Evolutionary conservation across 1,140 invertebrate genomes (phyloP).

Genomic region (Riptortus pedestris): DNA sequence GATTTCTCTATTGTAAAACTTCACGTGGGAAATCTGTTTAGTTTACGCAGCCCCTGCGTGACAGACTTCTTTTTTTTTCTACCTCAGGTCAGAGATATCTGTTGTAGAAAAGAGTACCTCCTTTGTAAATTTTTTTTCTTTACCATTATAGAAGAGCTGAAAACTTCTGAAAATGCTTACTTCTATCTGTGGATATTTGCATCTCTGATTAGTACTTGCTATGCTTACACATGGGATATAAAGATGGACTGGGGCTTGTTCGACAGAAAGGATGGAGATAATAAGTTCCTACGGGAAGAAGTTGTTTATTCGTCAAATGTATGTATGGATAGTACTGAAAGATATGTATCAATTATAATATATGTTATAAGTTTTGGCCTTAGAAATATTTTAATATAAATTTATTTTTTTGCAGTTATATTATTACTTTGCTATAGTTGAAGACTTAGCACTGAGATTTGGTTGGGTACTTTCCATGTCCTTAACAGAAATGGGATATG

Average conservation of each 20-base stretch:
- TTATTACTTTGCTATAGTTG: slow-evolving; percentile 95
- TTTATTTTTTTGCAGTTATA: slow-evolving; percentile 54
- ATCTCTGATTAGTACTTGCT: slow-evolving; percentile 62
- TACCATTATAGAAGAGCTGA: slow-evolving; percentile 40
- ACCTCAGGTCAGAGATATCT: no score
- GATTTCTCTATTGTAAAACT: no score
- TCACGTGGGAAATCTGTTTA: no score
- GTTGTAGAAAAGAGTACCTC: no score
- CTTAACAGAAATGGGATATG: slow-evolving; percentile 68
- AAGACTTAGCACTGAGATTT: slow-evolving; percentile 89
- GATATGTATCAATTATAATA: slow-evolving; percentile 28
- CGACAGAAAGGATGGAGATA: slow-evolving; percentile 67
- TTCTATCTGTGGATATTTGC: slow-evolving; percentile 59
- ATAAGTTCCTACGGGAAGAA: slow-evolving; percentile 56
- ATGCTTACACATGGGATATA: slow-evolving; percentile 77
- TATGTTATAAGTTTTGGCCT: background rate
- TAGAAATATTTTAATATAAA: slow-evolving; percentile 1
- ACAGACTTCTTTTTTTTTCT: no score
- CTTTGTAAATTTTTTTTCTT: no score
- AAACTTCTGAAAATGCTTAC: slow-evolving; percentile 46
- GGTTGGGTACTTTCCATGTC: slow-evolving; percentile 82
- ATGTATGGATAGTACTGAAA: slow-evolving; percentile 32
- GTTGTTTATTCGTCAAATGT: slow-evolving; percentile 53
- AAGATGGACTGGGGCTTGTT: slow-evolving; percentile 91
- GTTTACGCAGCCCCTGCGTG: no score